Evolutionary conservation across 2,888 invertebrate species (phyloP).

Genomic region (Troilus luridus): DNA sequence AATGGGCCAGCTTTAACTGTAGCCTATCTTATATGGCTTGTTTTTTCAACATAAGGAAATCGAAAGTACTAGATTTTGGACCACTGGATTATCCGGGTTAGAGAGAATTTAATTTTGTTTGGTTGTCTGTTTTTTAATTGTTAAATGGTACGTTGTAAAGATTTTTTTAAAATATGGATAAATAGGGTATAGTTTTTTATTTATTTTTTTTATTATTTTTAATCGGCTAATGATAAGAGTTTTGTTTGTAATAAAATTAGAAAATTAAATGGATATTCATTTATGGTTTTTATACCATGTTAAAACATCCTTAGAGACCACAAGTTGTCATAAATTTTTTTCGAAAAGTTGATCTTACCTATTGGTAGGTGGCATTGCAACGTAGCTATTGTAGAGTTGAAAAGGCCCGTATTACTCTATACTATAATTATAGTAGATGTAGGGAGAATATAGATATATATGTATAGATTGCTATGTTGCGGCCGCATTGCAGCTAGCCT

Average conservation of each 20-base stretch:
- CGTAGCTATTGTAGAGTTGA: not conserved
- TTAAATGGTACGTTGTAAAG: not conserved
- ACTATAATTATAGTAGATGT: not conserved
- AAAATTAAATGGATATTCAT: not conserved
- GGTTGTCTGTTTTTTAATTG: not conserved
- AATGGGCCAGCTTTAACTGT: not conserved
- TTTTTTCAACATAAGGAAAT: not conserved
- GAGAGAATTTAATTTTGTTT: not conserved
- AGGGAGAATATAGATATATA: not conserved
- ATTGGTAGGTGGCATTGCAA: not conserved
- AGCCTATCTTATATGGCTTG: not conserved
- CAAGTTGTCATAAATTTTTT: not conserved
- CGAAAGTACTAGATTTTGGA: not conserved
- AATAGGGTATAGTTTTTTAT: no score
- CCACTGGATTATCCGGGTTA: not conserved
- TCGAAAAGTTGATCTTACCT: not conserved
- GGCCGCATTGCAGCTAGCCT: slow-evolving; percentile 54
- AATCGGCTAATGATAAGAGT: not conserved
- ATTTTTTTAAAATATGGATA: no score
- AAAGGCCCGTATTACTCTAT: not conserved
- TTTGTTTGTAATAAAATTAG: not conserved
- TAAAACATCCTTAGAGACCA: not conserved
- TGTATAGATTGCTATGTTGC: not conserved
- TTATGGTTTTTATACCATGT: slow-evolving; percentile 15
- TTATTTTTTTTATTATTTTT: not conserved